Evolutionary conservation across 2,113 vertebrate genomes (phyloP).

Genomic region (Trichechus manatus): DNA sequence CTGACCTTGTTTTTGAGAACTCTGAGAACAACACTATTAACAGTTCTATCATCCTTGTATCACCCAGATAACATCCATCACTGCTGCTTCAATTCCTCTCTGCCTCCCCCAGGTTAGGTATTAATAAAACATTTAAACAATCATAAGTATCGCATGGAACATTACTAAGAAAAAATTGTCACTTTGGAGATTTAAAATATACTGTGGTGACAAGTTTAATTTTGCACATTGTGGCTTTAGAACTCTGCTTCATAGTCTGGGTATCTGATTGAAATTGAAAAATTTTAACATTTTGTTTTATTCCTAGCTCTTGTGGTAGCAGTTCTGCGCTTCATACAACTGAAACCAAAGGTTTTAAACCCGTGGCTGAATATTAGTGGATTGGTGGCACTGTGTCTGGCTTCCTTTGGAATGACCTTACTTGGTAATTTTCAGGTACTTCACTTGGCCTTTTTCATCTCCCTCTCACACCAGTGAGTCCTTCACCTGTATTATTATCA

Average conservation of each 20-base stretch:
- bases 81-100: neutral
- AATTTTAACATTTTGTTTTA: slow-evolving; percentile 70
- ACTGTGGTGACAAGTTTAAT: neutral
- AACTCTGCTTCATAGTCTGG: neutral
- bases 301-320: slow-evolving; percentile 91
- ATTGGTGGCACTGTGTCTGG: slow-evolving; percentile 88
- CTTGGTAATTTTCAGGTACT: slow-evolving; percentile 97
- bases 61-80: neutral
- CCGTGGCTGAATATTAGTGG: slow-evolving; percentile 92
- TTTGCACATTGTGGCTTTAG: neutral
- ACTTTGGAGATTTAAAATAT: neutral
- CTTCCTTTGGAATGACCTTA: slow-evolving; percentile 95
- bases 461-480: neutral
- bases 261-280: neutral
- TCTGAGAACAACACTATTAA: neutral
- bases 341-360: slow-evolving; percentile 91
- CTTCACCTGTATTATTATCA: neutral
- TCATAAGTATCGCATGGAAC: neutral
- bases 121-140: neutral
- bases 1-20: slow-evolving; percentile 40
- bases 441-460: slow-evolving; percentile 55
- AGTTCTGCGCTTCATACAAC: slow-evolving; percentile 94
- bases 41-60: neutral
- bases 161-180: neutral
- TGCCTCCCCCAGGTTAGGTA: neutral